Conservation (phyloP, 2,888 invertebrate genomes). For the Amaurobius ferox region DNA sequence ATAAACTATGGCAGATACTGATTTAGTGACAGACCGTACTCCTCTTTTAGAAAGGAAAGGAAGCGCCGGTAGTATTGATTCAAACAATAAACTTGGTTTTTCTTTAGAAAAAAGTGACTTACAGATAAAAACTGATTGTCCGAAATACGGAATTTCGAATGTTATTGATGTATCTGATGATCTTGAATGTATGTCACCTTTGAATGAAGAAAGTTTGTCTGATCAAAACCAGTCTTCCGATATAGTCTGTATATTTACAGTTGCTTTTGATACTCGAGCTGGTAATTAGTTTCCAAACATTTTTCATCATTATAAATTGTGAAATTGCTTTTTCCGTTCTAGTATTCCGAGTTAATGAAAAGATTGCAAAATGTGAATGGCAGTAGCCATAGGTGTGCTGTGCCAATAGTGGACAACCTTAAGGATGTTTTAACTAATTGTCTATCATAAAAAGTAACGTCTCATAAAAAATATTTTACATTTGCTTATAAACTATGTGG, state of each 20-base stretch:
- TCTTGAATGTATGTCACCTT: slow-evolving; percentile 49
- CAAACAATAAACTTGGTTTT: slow-evolving; percentile 48
- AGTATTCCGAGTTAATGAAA: too few relatives aligned
- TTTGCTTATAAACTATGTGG: too few relatives aligned
- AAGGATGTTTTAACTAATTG: too few relatives aligned
- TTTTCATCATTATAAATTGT: too few relatives aligned
- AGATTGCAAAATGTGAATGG: too few relatives aligned
- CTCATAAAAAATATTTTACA: too few relatives aligned
- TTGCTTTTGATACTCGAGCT: slow-evolving; percentile 78
- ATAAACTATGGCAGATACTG: slow-evolving; percentile 60
- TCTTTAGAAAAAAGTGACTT: slow-evolving; percentile 51
- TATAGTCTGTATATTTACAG: slow-evolving; percentile 78
- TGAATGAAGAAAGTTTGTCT: slow-evolving; percentile 1
- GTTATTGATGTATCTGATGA: slow-evolving; percentile 46
- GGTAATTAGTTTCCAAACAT: slow-evolving; percentile 53
- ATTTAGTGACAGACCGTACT: slow-evolving; percentile 63
- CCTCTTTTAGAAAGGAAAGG: slow-evolving; percentile 61
- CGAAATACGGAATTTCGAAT: slow-evolving; percentile 58
- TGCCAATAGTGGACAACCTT: too few relatives aligned
- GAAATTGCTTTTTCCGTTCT: too few relatives aligned
- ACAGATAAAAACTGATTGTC: slow-evolving; percentile 37
- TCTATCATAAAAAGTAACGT: too few relatives aligned
- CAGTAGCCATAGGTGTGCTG: too few relatives aligned
- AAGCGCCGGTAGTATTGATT: slow-evolving; percentile 52
- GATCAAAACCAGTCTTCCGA: slow-evolving; percentile 31